A percentile compares a stretch with the other conserved stretches of the same genome.
These are phyloP conservation scores for zebrafish (Danio rerio) DNA, from an alignment of 2,113 vertebrate species.

Conservation along the genomic window DNA sequence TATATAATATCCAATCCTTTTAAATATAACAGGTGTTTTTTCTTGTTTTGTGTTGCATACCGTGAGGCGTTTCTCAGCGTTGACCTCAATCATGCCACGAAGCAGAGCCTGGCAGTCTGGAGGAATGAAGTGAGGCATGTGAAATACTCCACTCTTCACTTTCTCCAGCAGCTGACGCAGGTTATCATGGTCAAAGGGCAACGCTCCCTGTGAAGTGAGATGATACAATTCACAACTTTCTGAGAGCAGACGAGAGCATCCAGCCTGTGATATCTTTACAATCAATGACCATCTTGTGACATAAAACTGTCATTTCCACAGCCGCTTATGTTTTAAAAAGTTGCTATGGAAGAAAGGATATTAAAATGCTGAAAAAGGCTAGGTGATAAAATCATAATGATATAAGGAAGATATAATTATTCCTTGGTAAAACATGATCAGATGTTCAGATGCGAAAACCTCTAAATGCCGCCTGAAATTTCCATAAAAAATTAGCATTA, in stretches of 20 bases:
- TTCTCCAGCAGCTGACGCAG: conserved; percentile 92
- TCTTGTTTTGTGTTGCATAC: conserved; percentile 64
- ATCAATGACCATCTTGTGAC: background rate
- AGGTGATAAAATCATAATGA: too few species aligned
- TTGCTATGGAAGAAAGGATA: background rate
- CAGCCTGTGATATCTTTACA: background rate
- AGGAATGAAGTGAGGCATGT: conserved; percentile 93
- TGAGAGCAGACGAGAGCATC: background rate
- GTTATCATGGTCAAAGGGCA: conserved; percentile 93
- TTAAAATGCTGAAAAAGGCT: background rate
- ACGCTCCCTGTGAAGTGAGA: conserved; percentile 78
- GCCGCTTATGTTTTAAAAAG: background rate
- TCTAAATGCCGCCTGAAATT: too few species aligned
- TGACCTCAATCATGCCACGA: conserved; percentile 88
- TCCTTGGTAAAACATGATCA: too few species aligned
- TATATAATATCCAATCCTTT: background rate
- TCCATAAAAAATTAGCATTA: too few species aligned
- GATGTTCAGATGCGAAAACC: too few species aligned
- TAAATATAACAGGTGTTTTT: background rate
- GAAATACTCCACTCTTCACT: conserved; percentile 90
- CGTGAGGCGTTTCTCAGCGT: conserved; percentile 86
- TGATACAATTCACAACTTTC: conserved; percentile 12
- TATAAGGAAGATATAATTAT: too few species aligned
- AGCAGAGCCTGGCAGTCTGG: conserved; percentile 88
- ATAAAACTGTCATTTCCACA: background rate